Conservation (phyloP, 1,140 invertebrate genomes). For the Chrysomallon squamiferum region DNA sequence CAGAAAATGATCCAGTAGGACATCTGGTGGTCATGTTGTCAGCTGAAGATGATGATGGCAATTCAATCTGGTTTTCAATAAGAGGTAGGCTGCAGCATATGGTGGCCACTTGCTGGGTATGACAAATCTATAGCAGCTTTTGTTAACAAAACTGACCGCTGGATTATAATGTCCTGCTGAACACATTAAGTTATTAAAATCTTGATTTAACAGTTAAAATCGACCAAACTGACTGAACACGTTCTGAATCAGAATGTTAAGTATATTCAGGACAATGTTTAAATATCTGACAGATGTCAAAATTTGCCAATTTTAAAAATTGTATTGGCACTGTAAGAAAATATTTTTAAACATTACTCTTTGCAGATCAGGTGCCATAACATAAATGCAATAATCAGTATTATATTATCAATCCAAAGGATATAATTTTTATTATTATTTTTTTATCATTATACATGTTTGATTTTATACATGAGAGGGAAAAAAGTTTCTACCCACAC, state of each 20-base stretch:
- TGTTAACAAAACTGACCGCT: not conserved
- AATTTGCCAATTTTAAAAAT: not conserved
- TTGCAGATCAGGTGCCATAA: too few species aligned
- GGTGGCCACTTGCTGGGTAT: not conserved
- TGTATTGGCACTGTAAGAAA: not conserved
- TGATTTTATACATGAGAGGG: too few species aligned
- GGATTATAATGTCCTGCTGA: not conserved
- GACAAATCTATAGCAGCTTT: too few species aligned
- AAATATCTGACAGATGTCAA: not conserved
- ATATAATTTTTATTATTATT: too few species aligned
- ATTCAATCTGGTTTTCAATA: conserved; percentile 89
- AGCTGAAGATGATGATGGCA: conserved; percentile 80
- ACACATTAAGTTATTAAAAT: not conserved
- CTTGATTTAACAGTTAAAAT: not conserved
- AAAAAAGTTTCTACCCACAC: too few species aligned
- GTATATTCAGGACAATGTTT: not conserved
- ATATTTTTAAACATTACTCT: not conserved
- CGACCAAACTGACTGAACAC: not conserved
- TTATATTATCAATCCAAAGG: too few species aligned
- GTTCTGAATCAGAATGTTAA: not conserved
- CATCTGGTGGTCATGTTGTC: conserved; percentile 82
- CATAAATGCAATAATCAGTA: too few species aligned
- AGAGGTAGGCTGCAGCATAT: conserved; percentile 74
- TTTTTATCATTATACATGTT: too few species aligned
- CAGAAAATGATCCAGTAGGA: conserved; percentile 84